Evolutionary conservation across 2,888 invertebrate species (phyloP), one percentile per base, ranked within the genome.

Genomic region (Nephrotoma flavescens): DNA sequence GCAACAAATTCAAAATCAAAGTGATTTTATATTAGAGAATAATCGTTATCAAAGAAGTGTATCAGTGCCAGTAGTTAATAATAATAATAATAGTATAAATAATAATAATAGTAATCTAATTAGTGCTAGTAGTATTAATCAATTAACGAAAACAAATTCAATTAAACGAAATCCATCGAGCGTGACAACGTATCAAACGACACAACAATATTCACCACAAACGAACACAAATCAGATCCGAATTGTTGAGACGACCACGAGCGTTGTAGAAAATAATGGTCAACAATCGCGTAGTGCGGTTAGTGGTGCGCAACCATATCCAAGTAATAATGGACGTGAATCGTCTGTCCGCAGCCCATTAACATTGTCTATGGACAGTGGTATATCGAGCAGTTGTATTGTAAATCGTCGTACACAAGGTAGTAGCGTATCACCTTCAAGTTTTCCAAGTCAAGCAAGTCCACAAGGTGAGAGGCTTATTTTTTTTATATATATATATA

Each of bases 331-430:
- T 7, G 86, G 86, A 12, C 86, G 89, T 41, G 88, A 89, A 87
- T 89, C 83, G 11, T 85, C 88, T 86, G 89, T 89, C 41, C 88
- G 93, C 92, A 89, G 93, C 93, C 89, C 93, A 93, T 94, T 96
- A 92, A 96, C 96, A 90, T 95, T 96, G 91, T 97, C 97, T 92
- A 96, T 97, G 95, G 97, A 97, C 93, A 97, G 96, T 89, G 97
- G 97, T 89, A 97, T 97, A 90, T 96, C 96, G 90, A 89, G 89
- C 87, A 89, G 88, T 89, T 88, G 89, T 86, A 87, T 89, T 87
- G 87, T 89, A 87, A 89, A 89, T 88, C 88, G 89, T 88, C 89
- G 88, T 41, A 86, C 88, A 19, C 88, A 89, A 88, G 88, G 89
- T 87, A 89, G 89, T 42, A 89, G 89, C 88, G 88, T 89, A 9